Conservation (phyloP, 37 sponge, comb jelly and placozoan genomes). For the Dysidea cf. avara region DNA sequence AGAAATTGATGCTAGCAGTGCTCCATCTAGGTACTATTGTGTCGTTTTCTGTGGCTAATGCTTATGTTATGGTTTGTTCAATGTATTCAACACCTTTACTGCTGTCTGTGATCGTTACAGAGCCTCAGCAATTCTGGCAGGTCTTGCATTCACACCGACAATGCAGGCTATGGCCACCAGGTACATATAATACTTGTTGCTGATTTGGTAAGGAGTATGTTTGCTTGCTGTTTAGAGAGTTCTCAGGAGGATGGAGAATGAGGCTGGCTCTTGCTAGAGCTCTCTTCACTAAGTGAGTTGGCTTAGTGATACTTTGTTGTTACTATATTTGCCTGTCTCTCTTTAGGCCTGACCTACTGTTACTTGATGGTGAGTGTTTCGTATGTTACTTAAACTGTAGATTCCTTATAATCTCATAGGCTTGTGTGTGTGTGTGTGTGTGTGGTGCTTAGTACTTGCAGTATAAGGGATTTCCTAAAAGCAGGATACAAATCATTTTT, state of each 20-base stretch:
- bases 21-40: slow-evolving; percentile 57
- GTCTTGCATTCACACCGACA: slow-evolving; percentile 74
- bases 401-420: background rate
- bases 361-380: slow-evolving; percentile 55
- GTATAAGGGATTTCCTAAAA: background rate
- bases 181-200: slow-evolving; percentile 14
- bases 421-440: background rate
- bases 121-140: slow-evolving; percentile 66
- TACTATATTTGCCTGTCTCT: background rate
- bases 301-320: background rate
- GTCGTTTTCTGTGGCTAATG: background rate
- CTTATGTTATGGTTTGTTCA: background rate
- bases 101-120: slow-evolving; percentile 12
- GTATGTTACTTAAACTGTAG: background rate
- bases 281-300: slow-evolving; percentile 69
- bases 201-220: no score
- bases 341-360: slow-evolving; percentile 59
- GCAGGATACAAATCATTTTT: no score
- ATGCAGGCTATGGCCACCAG: slow-evolving; percentile 71
- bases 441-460: background rate
- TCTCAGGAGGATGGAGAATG: slow-evolving; percentile 96
- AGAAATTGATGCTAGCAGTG: slow-evolving; percentile 88
- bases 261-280: slow-evolving; percentile 84
- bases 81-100: background rate
- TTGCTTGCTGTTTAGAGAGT: slow-evolving; percentile 48